A percentile compares a stretch with the other conserved stretches of the same genome.
Evolutionary conservation across 1,140 invertebrate genomes (phyloP).

Genomic region (Papilio xuthus): DNA sequence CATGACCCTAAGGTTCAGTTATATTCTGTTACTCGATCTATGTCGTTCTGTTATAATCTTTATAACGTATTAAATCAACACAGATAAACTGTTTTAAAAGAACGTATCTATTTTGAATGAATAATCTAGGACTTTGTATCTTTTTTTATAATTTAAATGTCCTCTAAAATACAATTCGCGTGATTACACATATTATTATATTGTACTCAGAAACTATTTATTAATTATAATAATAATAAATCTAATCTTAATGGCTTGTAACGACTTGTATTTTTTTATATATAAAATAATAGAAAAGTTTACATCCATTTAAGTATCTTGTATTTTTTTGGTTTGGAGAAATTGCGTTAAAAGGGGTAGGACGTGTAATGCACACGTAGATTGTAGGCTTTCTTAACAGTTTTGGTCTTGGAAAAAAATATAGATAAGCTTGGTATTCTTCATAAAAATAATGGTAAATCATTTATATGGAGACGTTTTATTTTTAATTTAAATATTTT

Average conservation of each 20-base stretch:
- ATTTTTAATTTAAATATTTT: too few species aligned
- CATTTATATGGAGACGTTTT: too few species aligned
- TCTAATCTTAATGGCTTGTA: background rate
- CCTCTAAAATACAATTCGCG: background rate
- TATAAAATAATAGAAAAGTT: background rate
- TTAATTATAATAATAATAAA: background rate
- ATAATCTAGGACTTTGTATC: background rate
- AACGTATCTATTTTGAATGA: background rate
- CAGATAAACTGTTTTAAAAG: background rate
- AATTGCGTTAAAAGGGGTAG: too few species aligned
- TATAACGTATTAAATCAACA: too few species aligned
- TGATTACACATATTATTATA: background rate
- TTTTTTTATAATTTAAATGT: background rate
- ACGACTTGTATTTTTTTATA: background rate
- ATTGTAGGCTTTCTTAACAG: too few species aligned
- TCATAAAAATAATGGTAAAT: too few species aligned
- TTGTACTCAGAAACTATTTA: conserved; percentile 5
- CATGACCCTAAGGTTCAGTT: background rate
- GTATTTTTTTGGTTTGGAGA: too few species aligned
- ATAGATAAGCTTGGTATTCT: too few species aligned
- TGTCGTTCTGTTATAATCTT: background rate
- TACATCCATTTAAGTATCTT: background rate
- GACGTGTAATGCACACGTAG: too few species aligned
- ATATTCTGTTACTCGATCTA: background rate
- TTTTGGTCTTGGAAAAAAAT: too few species aligned